Base-by-base conservation (phyloP, 2,797 vertebrate genomes). In the Ptychobarbus kaznakovi region DNA sequence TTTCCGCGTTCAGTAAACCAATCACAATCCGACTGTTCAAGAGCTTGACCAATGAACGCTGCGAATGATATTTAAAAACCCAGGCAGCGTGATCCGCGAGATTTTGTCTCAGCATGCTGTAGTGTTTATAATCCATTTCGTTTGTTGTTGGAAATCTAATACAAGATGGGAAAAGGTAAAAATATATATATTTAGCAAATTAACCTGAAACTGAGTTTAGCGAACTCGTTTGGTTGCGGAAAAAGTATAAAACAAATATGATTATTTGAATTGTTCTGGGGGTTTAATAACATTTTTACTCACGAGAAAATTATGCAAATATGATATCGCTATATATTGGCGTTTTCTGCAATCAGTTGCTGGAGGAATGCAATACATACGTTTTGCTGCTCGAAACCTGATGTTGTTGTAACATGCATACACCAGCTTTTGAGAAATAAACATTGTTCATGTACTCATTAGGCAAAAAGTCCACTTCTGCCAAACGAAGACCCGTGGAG, bases 121-220 rank as follows among this genome's bases (percentile, higher is more conserved):
- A 13, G 32, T 56, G 18, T 69, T 20, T 78, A 46, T 46, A 42
- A 77, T 11, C 66, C 1, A 15, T 20, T 80, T 16, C 6, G 40
- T 25, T 8, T 0, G 10, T 86, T 28, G 13, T 20, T 25, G 16
- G 51, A 22, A 82, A 46, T 56, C 35, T 4, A 20, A 68, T 88
- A 78, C 85, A 91, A 89, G n/a, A 95, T 95, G 94, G 93, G 93
- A 84, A 95, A 94, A 94, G 94, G 94, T 95, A 89, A 80, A 20
- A 53, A 53, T 1, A 51, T 18, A 16, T 10, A 15, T 4, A 49
- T 3, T 86, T 18, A 13, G 1, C 3, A 25, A 2, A 25, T 6
- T 13, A n/a, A 11, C 6, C 3, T 22, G 32, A 18, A 1, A 73
- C 13, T 28, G 22, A 72, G 42, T 15, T 49, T 49, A 42, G 16